Percentiles rank a stretch among this genome's conserved stretches.
Evolutionary conservation across 2,888 invertebrate genomes (phyloP).

Genomic region (Papilio protenor): DNA sequence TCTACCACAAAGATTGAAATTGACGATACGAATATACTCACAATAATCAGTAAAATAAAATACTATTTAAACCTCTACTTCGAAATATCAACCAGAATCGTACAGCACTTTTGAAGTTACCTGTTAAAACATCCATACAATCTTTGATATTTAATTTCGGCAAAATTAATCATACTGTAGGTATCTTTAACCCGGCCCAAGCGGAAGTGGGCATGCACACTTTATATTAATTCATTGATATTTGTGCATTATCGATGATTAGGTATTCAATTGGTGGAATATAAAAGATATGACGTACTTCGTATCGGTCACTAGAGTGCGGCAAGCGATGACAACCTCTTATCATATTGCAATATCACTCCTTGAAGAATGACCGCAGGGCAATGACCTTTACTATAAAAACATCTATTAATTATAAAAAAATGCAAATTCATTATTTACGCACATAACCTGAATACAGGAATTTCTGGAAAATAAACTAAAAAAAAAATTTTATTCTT

Average conservation of each 20-base stretch:
- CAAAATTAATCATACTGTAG: too few species aligned
- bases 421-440: background rate
- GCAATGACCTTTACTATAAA: background rate
- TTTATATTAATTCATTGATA: background rate
- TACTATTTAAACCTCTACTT: too few species aligned
- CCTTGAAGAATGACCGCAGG: background rate
- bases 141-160: too few species aligned
- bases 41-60: too few species aligned
- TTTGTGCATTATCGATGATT: background rate
- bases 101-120: too few species aligned
- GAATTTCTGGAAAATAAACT: background rate
- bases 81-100: too few species aligned
- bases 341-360: background rate
- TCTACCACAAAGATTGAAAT: too few species aligned
- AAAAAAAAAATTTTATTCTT: background rate
- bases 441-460: background rate
- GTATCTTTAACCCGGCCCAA: background rate
- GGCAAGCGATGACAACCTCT: background rate
- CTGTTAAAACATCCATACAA: too few species aligned
- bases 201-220: background rate
- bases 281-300: conserved; percentile 1
- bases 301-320: background rate
- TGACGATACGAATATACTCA: too few species aligned
- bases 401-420: background rate
- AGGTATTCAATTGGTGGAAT: background rate